phyloP scores from a whole-genome alignment of 2,888 invertebrate species.

The Clunio marinus region DNA sequence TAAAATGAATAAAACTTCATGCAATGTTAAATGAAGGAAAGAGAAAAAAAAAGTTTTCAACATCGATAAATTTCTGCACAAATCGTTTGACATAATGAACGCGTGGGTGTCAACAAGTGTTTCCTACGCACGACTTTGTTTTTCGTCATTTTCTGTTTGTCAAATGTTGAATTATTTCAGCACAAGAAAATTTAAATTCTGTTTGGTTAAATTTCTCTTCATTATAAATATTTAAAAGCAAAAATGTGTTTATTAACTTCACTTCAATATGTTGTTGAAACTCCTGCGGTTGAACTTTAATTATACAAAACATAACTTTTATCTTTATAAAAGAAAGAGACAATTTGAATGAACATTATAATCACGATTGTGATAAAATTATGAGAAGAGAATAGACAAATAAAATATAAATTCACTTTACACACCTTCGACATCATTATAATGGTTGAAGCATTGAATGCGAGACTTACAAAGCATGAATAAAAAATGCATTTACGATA shows the following conservation, averaged over 20 bases:
- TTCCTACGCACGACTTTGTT: constrained; percentile 28
- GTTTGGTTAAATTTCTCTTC: no score
- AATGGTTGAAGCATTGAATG: background rate
- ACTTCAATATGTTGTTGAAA: no score
- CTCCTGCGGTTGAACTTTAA: no score
- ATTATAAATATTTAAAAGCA: no score
- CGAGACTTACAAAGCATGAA: background rate
- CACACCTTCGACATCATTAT: background rate
- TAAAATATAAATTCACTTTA: constrained; percentile 11
- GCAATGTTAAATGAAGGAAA: no score
- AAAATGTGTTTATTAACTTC: no score
- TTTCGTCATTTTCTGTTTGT: background rate
- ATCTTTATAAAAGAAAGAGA: no score
- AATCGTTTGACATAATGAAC: constrained; percentile 31
- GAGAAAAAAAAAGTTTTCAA: constrained; percentile 8
- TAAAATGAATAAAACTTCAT: background rate
- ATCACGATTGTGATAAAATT: no score
- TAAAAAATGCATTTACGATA: constrained; percentile 22
- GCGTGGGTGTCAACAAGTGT: constrained; percentile 34
- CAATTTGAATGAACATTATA: no score
- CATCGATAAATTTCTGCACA: constrained; percentile 32
- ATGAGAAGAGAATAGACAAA: no score
- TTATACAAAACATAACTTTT: no score
- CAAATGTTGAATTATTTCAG: background rate
- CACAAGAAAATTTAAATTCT: background rate